Base-by-base conservation (phyloP, 2,113 vertebrate genomes). In the Stigmatopora nigra region DNA sequence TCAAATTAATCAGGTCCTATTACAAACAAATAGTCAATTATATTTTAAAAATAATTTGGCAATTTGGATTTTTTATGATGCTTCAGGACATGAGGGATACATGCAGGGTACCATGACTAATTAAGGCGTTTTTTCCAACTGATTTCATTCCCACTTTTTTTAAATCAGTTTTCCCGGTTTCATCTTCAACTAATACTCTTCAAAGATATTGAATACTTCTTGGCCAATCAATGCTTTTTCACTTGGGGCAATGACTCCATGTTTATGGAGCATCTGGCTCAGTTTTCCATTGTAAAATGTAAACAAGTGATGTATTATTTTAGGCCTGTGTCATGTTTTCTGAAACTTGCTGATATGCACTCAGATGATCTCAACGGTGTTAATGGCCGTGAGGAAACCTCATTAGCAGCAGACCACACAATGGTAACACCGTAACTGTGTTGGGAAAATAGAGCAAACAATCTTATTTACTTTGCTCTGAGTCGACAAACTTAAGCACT, bases 291-390 rank as follows among this genome's bases (percentile, higher is more conserved):
- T 13, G 31, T 63, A 13, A 57, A 36, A 70, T 45, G 2, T n/a
- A 56, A 31, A 48, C 35, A 52, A 64, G 60, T 19, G 44, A 59
- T 20, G 61, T 2, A 22, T 67, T 47, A 53, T 67, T 52, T 64
- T 47, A 20, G 45, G 63, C 20, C 35, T n/a, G 38, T 45, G 59
- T 61, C 38, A 14, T 7, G 49, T 65, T 65, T 65, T 36, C 36
- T n/a, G 55, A 19, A 57, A 47, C 59, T 44, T 56, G 61, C 16
- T 59, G 55, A 79, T 53, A 67, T 73, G 38, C 69, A 69, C 41
- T 44, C n/a, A 13, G 19, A 67, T 78, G 65, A 79, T 63, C 61
- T 73, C 70, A 73, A 31, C 20, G 17, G 15, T 53, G 63, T 44
- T 61, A 60, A 71, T 63, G 44, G 35, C 52, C 56, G 11, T 63